These are phyloP conservation scores for Drosophila lacertosa DNA, from an alignment of 1,140 invertebrate genomes.

Conservation along the genomic window DNA sequence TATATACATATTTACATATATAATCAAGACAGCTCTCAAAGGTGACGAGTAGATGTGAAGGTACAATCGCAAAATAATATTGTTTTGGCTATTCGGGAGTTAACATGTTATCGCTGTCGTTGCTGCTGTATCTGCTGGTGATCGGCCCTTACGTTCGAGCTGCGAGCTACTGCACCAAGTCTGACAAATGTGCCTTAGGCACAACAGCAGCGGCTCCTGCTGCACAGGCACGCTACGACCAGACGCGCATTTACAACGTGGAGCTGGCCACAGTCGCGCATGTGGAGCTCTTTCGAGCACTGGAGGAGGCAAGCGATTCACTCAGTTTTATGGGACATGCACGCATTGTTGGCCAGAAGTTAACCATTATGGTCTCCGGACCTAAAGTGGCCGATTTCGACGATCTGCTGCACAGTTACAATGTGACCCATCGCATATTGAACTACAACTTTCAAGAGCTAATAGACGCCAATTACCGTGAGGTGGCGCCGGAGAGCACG, in stretches of 20 bases:
- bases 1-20: background rate
- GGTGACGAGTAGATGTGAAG: conserved; percentile 1
- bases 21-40: conserved; percentile 17
- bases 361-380: conserved; percentile 75
- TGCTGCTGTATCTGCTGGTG: conserved; percentile 14
- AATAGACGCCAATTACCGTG: conserved; percentile 65
- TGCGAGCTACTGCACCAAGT: conserved; percentile 61
- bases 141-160: background rate
- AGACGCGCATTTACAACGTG: conserved; percentile 85
- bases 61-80: conserved; percentile 12
- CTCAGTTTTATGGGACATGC: conserved; percentile 74
- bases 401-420: conserved; percentile 72
- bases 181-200: conserved; percentile 55
- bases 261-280: conserved; percentile 77
- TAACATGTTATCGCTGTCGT: conserved; percentile 45
- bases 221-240: conserved; percentile 77
- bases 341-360: conserved; percentile 60
- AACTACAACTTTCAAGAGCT: conserved; percentile 74
- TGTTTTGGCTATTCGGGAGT: conserved; percentile 2
- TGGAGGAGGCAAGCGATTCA: conserved; percentile 77
- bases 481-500: conserved; percentile 56
- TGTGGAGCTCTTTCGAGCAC: conserved; percentile 73
- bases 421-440: conserved; percentile 65
- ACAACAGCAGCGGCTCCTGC: background rate
- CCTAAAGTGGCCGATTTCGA: conserved; percentile 76